These are phyloP conservation scores for Petaurus breviceps DNA, from an alignment of 2,113 vertebrate species.

Conservation along the genomic window DNA sequence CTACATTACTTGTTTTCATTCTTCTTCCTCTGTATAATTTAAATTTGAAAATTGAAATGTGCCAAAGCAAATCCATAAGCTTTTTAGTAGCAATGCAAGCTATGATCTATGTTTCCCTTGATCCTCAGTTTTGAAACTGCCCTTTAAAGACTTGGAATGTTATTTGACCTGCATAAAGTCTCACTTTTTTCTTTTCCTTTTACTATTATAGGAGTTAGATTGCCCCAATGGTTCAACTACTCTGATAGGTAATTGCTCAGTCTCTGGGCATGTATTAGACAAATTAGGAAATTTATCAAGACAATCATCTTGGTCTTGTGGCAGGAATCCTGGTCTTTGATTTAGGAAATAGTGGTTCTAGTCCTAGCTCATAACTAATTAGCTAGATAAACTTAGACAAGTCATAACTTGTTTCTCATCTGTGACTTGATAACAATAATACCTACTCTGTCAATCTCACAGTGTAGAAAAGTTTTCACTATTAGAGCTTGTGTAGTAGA, in stretches of 20 bases:
- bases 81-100: background rate
- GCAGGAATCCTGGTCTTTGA: background rate
- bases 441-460: background rate
- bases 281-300: background rate
- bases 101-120: slow-evolving; percentile 15
- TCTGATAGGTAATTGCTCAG: background rate
- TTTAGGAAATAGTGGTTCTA: slow-evolving; percentile 9
- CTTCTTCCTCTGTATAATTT: background rate
- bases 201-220: background rate
- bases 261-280: background rate
- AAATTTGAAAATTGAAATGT: slow-evolving; percentile 13
- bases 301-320: background rate
- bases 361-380: background rate
- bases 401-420: background rate
- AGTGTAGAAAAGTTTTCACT: background rate
- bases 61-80: background rate
- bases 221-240: background rate
- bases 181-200: background rate
- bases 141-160: background rate
- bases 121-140: slow-evolving; percentile 22
- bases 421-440: slow-evolving; percentile 23
- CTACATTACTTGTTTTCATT: slow-evolving; percentile 33
- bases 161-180: background rate
- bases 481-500: background rate
- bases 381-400: background rate